Conservation (phyloP, 2,888 invertebrate genomes). For the Boloria selene region DNA sequence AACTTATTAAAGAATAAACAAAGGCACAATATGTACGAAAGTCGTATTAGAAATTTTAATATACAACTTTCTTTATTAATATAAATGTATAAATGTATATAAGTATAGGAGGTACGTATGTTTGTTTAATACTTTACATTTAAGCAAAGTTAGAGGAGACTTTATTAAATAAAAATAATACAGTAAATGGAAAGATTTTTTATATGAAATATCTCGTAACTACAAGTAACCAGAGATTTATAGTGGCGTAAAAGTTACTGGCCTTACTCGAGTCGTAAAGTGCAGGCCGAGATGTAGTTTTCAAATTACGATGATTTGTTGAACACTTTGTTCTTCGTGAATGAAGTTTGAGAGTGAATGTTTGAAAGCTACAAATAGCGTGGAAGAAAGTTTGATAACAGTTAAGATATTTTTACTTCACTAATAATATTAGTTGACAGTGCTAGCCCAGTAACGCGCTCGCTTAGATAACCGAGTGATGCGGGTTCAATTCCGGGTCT, state of each 20-base stretch:
- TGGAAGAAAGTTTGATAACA: background rate
- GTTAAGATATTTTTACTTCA: too few relatives aligned
- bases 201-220: constrained; percentile 51
- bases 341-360: constrained; percentile 10
- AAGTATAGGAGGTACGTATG: too few relatives aligned
- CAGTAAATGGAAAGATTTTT: constrained; percentile 11
- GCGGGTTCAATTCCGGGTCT: too few relatives aligned
- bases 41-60: too few relatives aligned
- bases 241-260: constrained; percentile 66
- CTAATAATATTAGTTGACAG: too few relatives aligned
- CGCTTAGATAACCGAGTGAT: too few relatives aligned
- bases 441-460: too few relatives aligned
- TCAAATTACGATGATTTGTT: constrained; percentile 51
- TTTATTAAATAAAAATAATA: constrained; percentile 6
- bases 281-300: constrained; percentile 54
- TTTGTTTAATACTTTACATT: too few relatives aligned
- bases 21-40: too few relatives aligned
- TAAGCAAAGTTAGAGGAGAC: background rate
- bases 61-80: too few relatives aligned
- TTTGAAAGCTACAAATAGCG: background rate
- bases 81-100: too few relatives aligned
- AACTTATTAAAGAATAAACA: too few relatives aligned
- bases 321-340: constrained; percentile 26
- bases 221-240: constrained; percentile 60
- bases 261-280: constrained; percentile 62